Evolutionary conservation across 1,140 invertebrate genomes (phyloP).

Genomic region (Hycleus phaleratus): DNA sequence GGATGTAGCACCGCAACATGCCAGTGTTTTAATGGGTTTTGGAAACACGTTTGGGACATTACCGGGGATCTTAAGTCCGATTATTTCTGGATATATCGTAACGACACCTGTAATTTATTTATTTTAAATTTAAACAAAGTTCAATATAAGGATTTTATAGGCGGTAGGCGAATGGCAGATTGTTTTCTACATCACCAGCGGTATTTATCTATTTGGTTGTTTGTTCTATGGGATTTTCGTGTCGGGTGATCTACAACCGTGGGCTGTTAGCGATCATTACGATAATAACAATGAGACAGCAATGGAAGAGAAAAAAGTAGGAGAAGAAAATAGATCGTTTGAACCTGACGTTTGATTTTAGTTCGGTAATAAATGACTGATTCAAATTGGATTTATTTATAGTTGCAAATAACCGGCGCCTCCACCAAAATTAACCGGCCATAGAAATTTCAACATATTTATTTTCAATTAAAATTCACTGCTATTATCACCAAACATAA

Average conservation of each 20-base stretch:
- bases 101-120: slow-evolving; percentile 50
- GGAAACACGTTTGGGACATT: slow-evolving; percentile 83
- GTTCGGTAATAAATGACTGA: background rate
- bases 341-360: background rate
- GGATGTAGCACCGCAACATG: slow-evolving; percentile 77
- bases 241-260: slow-evolving; percentile 69
- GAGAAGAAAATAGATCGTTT: slow-evolving; percentile 8
- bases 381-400: too few species aligned
- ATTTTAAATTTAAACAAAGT: background rate
- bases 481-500: background rate
- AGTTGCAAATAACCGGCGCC: too few species aligned
- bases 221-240: slow-evolving; percentile 72
- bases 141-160: slow-evolving; percentile 44
- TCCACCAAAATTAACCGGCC: too few species aligned
- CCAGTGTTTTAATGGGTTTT: slow-evolving; percentile 76
- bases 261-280: slow-evolving; percentile 47
- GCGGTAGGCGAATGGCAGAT: slow-evolving; percentile 67
- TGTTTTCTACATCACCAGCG: slow-evolving; percentile 75
- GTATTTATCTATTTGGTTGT: slow-evolving; percentile 69
- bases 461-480: too few species aligned
- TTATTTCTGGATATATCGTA: slow-evolving; percentile 70
- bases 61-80: slow-evolving; percentile 78
- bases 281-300: background rate
- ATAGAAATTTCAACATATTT: too few species aligned
- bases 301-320: background rate